Conservation (phyloP, 2,888 invertebrate genomes). For the Prenolepis imparis region DNA sequence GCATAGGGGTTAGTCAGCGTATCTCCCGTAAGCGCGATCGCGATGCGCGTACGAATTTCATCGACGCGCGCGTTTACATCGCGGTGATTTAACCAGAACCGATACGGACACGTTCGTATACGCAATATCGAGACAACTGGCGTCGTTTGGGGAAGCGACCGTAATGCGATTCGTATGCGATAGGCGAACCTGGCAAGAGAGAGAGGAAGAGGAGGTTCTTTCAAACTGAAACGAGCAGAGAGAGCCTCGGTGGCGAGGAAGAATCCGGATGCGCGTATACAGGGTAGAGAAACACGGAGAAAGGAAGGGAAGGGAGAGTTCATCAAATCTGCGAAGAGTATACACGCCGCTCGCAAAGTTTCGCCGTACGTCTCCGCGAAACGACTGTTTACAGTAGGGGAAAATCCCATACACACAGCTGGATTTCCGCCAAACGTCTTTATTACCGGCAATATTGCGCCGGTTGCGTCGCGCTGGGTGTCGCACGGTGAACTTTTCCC, state of each 20-base stretch:
- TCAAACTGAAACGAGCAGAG: constrained; percentile 12
- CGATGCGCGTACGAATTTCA: constrained; percentile 42
- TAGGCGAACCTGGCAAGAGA: background rate
- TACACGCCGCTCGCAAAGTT: constrained; percentile 52
- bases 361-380: constrained; percentile 47
- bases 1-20: background rate
- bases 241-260: constrained; percentile 13
- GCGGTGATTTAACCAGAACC: constrained; percentile 24
- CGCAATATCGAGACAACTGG: constrained; percentile 30
- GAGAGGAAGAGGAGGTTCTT: constrained; percentile 13
- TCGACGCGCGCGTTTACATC: constrained; percentile 28
- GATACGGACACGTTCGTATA: constrained; percentile 30
- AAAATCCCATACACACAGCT: constrained; percentile 48
- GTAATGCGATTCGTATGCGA: constrained; percentile 41
- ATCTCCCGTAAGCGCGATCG: constrained; percentile 9
- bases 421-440: constrained; percentile 65
- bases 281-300: background rate
- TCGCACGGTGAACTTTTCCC: constrained; percentile 18
- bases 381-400: constrained; percentile 59
- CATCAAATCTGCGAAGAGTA: constrained; percentile 32
- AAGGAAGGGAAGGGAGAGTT: constrained; percentile 19
- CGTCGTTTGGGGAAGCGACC: background rate
- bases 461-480: constrained; percentile 12
- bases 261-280: constrained; percentile 17
- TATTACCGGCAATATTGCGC: constrained; percentile 58